A percentile compares a stretch with the other conserved stretches of the same genome.
These are phyloP conservation scores for Aelia acuminata DNA, from an alignment of 2,888 invertebrate genomes.

Conservation along the genomic window DNA sequence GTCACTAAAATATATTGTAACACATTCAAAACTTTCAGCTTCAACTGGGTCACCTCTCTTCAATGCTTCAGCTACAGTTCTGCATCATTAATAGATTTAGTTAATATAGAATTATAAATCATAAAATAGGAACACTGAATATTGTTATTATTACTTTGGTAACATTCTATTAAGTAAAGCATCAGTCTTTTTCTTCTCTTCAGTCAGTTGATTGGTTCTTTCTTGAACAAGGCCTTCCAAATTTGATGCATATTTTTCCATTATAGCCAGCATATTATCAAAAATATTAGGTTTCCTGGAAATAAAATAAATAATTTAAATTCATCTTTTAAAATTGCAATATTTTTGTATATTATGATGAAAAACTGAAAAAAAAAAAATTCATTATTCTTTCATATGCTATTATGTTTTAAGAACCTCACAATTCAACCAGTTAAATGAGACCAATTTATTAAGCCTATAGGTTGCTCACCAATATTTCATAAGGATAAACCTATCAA, in stretches of 20 bases:
- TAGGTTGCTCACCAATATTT: too few relatives aligned
- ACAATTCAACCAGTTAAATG: neutral
- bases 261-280: conserved; percentile 90
- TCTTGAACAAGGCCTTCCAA: conserved; percentile 87
- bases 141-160: conserved; percentile 76
- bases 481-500: neutral
- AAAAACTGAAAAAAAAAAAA: too few relatives aligned
- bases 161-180: conserved; percentile 87
- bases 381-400: neutral
- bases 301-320: conserved; percentile 43
- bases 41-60: conserved; percentile 84
- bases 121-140: neutral
- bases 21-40: conserved; percentile 85
- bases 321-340: neutral
- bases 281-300: conserved; percentile 86
- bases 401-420: too few relatives aligned
- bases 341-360: too few relatives aligned
- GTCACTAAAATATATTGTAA: conserved; percentile 88
- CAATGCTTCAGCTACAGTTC: conserved; percentile 84
- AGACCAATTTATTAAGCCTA: too few relatives aligned
- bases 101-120: neutral
- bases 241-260: conserved; percentile 93
- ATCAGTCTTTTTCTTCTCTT: conserved; percentile 89
- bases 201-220: conserved; percentile 82
- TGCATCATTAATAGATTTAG: conserved; percentile 68